phyloP scores from a whole-genome alignment of 2,888 invertebrate genomes.

The Scaptomyza tumidula region DNA sequence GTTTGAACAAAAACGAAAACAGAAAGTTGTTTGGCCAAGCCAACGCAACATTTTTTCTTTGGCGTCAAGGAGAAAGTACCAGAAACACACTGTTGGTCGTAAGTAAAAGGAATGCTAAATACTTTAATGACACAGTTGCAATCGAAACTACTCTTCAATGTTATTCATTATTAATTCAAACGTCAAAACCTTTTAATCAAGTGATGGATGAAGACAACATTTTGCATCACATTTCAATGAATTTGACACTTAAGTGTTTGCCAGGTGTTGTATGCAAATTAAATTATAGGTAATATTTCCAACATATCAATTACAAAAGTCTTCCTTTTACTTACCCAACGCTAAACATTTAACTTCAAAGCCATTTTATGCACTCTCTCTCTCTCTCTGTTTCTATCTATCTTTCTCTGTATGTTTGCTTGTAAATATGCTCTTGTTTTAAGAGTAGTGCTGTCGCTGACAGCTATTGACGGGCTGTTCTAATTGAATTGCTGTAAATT shows the following conservation, averaged over 20 bases:
- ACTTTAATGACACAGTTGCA: not conserved
- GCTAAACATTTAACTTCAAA: constrained; percentile 6
- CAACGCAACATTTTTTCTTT: not conserved
- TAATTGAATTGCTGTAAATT: constrained; percentile 50
- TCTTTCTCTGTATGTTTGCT: not conserved
- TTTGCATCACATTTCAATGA: too few relatives aligned
- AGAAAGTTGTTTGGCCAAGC: constrained; percentile 56
- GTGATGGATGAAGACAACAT: not conserved
- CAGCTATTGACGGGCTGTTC: constrained; percentile 49
- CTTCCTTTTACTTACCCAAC: not conserved
- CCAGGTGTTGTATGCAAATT: too few relatives aligned
- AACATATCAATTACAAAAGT: not conserved
- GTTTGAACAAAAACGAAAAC: constrained; percentile 46
- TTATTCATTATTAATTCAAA: too few relatives aligned
- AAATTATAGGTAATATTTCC: too few relatives aligned
- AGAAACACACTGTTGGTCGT: not conserved
- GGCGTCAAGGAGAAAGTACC: constrained; percentile 22
- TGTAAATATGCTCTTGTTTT: not conserved
- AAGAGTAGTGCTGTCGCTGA: constrained; percentile 48
- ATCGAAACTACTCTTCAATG: not conserved
- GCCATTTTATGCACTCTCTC: not conserved
- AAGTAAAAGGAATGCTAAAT: not conserved
- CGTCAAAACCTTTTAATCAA: not conserved
- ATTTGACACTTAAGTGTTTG: too few relatives aligned
- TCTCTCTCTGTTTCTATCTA: not conserved